Base-by-base conservation (phyloP, 2,888 invertebrate species). In the Onchidella celtica region DNA sequence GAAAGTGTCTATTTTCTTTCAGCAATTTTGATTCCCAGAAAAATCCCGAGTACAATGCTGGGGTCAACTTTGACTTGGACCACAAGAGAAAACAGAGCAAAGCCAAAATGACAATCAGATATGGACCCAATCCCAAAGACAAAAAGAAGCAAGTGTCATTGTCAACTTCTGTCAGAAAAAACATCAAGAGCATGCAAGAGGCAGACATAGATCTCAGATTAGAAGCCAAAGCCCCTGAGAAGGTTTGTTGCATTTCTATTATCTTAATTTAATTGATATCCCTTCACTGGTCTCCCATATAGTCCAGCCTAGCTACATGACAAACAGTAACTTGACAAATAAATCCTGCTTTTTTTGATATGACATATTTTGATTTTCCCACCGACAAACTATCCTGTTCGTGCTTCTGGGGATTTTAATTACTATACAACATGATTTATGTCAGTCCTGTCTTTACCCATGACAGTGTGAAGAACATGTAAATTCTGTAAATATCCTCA, bases 11-110 rank as follows among this genome's bases (percentile, higher is more conserved):
- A 9, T 59, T 14, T 68, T 68, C 2, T 27, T 69, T 55, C 4
- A 90, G 90, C 40, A 85, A 82, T 40, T 72, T 88, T 29, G 85
- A 87, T 59, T 85, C 86, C 57, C 85, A 84, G 59, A 78, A 79
- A 24, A 83, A 86, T 65, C 84, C 87, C 57, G 84, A 82, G 73
- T 82, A 80, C 82, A 86, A 88, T 70, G 40, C 86, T 1, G 59
- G 70, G n/a, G 66, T 85, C 21, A 70, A 79, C 14, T 65, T 88
- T 17, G 85, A 87, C 40, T 76, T 85, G 57, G 77, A 82, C 14
- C 76, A 83, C 65, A 86, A 86, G 66, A 86, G 82, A 40, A 80
- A 73, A 17, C 83, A 77, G 36, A 79, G 76, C 17, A 85, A 85
- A 14, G 81, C 76, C 11, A 74, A 75, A 17, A 17, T 85, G 2